Percentiles rank a stretch among this genome's conserved stretches.
Conservation (phyloP, 2,113 vertebrate genomes). For the Calonectris borealis region DNA sequence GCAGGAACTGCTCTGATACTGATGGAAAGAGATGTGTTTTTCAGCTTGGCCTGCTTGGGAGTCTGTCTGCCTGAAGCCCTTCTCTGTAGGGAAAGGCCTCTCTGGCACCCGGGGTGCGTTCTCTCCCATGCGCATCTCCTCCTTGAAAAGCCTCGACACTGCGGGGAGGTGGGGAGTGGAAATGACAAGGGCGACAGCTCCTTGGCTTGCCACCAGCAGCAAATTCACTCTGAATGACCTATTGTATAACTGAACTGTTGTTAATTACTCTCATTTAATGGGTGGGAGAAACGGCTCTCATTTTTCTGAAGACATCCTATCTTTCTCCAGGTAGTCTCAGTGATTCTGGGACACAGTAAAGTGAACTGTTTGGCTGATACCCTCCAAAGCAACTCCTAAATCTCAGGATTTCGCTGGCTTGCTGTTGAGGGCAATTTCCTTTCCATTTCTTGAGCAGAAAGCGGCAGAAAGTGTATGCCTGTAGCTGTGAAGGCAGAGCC, state of each 20-base stretch:
- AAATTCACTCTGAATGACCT: conserved; percentile 30
- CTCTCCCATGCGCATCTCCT: background rate
- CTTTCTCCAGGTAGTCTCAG: background rate
- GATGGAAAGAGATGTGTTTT: background rate
- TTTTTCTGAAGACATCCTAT: background rate
- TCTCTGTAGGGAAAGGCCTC: background rate
- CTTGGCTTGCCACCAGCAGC: background rate
- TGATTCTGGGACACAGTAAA: background rate
- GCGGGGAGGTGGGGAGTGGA: background rate
- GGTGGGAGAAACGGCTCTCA: background rate
- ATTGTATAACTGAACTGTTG: conserved; percentile 35
- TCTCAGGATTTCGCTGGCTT: background rate
- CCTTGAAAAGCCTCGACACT: background rate
- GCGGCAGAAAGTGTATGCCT: background rate
- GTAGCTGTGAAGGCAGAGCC: background rate
- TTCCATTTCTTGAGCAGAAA: background rate
- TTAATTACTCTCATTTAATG: background rate
- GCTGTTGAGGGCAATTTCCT: background rate
- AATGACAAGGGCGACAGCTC: background rate
- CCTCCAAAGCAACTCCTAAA: background rate
- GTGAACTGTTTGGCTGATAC: background rate
- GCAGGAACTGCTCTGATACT: background rate
- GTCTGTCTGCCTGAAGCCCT: background rate
- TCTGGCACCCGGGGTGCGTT: background rate
- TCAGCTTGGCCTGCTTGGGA: background rate